These are phyloP conservation scores for Isaurus tuberculatus DNA, from an alignment of 92 coral and sea anemone genomes.

Conservation along the genomic window DNA sequence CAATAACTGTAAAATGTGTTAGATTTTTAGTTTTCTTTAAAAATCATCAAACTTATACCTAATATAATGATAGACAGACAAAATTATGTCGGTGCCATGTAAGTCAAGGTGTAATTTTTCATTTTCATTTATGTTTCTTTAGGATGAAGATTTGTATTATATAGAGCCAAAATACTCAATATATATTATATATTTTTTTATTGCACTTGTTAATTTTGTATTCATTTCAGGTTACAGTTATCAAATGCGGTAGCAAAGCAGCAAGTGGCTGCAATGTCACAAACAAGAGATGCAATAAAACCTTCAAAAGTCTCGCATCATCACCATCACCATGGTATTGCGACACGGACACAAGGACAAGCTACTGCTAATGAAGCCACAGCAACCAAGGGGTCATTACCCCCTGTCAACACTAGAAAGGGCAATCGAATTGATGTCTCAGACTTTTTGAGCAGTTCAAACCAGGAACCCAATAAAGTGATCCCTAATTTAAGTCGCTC, in stretches of 20 bases:
- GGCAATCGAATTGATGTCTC: conserved; percentile 94
- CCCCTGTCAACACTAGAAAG: conserved; percentile 92
- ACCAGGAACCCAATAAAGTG: conserved; percentile 78
- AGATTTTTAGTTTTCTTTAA: too few relatives aligned
- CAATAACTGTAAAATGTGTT: too few relatives aligned
- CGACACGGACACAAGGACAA: conserved; percentile 44
- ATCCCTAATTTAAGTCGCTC: conserved; percentile 71
- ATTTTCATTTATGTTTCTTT: too few relatives aligned
- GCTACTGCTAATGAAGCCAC: conserved; percentile 34
- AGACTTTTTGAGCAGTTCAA: conserved; percentile 83
- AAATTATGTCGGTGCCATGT: too few relatives aligned
- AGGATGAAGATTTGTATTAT: too few relatives aligned
- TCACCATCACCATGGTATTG: conserved; percentile 61
- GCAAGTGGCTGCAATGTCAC: conserved; percentile 28
- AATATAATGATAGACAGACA: too few relatives aligned
- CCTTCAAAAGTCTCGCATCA: conserved; percentile 51
- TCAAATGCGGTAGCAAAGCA: conserved; percentile 62
- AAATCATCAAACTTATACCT: too few relatives aligned
- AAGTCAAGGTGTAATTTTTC: too few relatives aligned
- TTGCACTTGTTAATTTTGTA: not conserved
- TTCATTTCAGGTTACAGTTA: conserved; percentile 57
- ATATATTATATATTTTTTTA: not conserved
- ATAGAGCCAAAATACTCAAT: not conserved
- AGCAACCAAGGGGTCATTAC: conserved; percentile 75
- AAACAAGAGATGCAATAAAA: conserved; percentile 48